Evolutionary conservation across 2,888 invertebrate species (phyloP).

Genomic region (Saturnia japonica): DNA sequence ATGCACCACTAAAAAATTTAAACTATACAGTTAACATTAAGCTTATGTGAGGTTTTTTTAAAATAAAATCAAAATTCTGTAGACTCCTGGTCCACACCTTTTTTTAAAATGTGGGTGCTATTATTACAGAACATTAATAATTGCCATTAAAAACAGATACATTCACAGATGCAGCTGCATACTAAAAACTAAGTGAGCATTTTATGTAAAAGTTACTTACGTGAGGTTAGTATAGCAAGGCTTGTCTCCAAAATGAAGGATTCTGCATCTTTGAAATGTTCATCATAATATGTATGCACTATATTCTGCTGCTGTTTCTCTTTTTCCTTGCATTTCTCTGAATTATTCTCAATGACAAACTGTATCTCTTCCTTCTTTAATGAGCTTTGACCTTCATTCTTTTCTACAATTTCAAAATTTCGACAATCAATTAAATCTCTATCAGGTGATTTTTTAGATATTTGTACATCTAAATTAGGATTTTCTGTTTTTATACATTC

Average conservation of each 20-base stretch:
- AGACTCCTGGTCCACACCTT: no score
- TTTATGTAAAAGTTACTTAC: slow-evolving; percentile 50
- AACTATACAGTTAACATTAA: no score
- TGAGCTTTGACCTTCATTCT: slow-evolving; percentile 43
- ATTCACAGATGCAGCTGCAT: no score
- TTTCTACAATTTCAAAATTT: slow-evolving; percentile 50
- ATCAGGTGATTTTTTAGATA: slow-evolving; percentile 24
- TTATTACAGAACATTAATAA: no score
- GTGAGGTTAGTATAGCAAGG: slow-evolving; percentile 65
- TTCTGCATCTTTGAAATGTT: slow-evolving; percentile 89
- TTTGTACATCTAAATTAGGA: slow-evolving; percentile 30
- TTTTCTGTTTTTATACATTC: slow-evolving; percentile 34
- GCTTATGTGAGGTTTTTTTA: no score
- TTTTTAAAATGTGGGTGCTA: no score
- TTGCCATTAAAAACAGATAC: no score
- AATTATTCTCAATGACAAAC: slow-evolving; percentile 38
- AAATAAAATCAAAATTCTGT: no score
- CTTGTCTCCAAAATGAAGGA: slow-evolving; percentile 87
- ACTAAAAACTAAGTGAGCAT: no score
- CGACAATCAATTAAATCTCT: slow-evolving; percentile 45
- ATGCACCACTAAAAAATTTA: no score
- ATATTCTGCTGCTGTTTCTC: slow-evolving; percentile 52
- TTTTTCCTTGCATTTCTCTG: slow-evolving; percentile 54
- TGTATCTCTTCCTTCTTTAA: slow-evolving; percentile 36
- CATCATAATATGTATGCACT: slow-evolving; percentile 79